Evolutionary conservation across 1,140 invertebrate genomes (phyloP), one percentile per base, ranked within the genome.

Genomic region (Proctacanthus coquilletti): DNA sequence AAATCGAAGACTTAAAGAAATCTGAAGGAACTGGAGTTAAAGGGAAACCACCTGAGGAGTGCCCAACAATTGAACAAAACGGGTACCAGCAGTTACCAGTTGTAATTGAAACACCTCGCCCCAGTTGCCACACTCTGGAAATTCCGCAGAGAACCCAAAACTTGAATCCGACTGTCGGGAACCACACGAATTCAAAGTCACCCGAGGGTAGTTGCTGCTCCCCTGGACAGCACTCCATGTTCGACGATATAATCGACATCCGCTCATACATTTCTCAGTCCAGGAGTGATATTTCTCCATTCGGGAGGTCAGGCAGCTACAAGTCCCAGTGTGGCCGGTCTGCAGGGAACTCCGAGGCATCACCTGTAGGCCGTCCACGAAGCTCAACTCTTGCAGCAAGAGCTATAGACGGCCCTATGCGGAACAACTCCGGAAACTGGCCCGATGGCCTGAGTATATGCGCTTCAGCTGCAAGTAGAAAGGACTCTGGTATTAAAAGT

Each of bases 401-500:
- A 13, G 20, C 11, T 11, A 17, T 27, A 11, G 21, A 21, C 15
- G 19, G 34, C 15, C 18, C 18, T 25, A 29, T 27, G 17, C 40
- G 40, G 14, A 38, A 53, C 10, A 53, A 57, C 41, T 54, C 51
- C 0, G 46, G 47, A 39, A 49, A 49, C 21, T 51, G 49, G 51
- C 49, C 80, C 34, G 79, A 82, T 51, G 62, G 71, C 42, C 58
- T 77, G 37, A 79, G 77, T 60, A 66, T 79, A 33, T 76, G 77
- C 43, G 72, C 75, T 2, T 82, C 79, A 6, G 69, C 81, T 27
- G 82, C 81, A 47, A 85, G 81, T 45, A 69, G 84, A 39, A 88
- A 88, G 64, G 84, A 88, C 61, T 87, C 83, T 1, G 84, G 84
- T 4, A 86, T 87, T 40, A 71, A 77, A 42, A 86, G 84, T 52